These are phyloP conservation scores for Acrocyrtus sp. DNA, from an alignment of 2,888 invertebrate genomes.

Conservation along the genomic window DNA sequence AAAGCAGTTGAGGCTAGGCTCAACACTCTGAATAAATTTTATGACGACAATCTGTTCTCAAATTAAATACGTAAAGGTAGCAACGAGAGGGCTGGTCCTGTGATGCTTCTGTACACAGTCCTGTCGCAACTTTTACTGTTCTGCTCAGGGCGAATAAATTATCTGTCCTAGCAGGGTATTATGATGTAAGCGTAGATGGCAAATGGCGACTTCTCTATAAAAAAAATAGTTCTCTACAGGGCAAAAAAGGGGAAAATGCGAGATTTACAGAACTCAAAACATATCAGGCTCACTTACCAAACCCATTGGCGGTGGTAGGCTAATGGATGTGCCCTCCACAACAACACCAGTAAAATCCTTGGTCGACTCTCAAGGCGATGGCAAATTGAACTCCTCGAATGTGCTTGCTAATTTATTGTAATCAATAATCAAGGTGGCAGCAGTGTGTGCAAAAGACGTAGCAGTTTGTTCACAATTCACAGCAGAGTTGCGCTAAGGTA, in stretches of 20 bases:
- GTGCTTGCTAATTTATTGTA: neutral
- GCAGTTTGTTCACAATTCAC: no score
- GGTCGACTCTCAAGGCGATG: slow-evolving; percentile 24
- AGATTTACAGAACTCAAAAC: no score
- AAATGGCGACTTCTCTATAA: no score
- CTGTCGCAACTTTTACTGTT: neutral
- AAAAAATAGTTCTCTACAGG: no score
- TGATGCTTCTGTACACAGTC: slow-evolving; percentile 15
- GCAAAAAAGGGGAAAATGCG: no score
- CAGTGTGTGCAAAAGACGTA: no score
- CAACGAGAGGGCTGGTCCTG: slow-evolving; percentile 11
- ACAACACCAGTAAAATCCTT: slow-evolving; percentile 54
- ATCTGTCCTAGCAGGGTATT: no score
- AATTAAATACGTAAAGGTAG: neutral
- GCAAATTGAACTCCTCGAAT: neutral
- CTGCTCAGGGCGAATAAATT: slow-evolving; percentile 19
- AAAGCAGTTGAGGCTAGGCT: no score
- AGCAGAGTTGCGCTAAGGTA: no score
- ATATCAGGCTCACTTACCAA: slow-evolving; percentile 63
- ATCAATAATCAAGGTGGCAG: neutral
- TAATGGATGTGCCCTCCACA: slow-evolving; percentile 63
- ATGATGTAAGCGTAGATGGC: no score
- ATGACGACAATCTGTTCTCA: neutral
- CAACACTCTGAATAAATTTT: no score
- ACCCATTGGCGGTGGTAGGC: slow-evolving; percentile 63